Conservation (phyloP, 2,113 vertebrate species). For the Corythornis cristatus region DNA sequence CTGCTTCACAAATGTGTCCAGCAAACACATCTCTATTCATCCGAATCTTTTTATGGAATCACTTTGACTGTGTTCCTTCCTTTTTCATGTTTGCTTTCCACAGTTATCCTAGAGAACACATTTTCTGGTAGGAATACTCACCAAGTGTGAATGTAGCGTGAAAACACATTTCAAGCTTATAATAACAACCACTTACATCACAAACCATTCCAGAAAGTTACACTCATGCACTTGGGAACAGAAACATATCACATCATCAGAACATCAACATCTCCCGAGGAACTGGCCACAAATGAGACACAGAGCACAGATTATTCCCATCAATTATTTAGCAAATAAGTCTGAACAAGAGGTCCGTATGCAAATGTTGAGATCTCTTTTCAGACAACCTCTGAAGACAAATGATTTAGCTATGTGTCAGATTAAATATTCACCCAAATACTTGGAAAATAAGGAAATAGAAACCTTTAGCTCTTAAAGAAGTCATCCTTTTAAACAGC, state of each 20-base stretch:
- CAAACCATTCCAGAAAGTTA: conserved; percentile 51
- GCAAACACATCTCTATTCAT: conserved; percentile 20
- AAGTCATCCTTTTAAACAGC: conserved; percentile 1
- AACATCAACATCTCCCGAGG: conserved; percentile 20
- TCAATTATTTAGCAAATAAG: conserved; percentile 34
- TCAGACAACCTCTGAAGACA: not conserved
- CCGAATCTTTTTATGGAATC: conserved; percentile 30
- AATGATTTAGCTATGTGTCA: conserved; percentile 31
- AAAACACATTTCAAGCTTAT: conserved; percentile 61
- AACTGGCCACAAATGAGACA: conserved; percentile 28
- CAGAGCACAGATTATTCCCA: conserved; percentile 21
- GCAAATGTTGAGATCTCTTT: conserved; percentile 44
- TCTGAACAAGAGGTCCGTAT: conserved; percentile 19
- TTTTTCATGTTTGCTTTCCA: conserved; percentile 51
- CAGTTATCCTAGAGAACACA: conserved; percentile 48
- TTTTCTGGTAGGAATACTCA: conserved; percentile 53
- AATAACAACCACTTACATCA: conserved; percentile 47
- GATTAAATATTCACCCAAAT: conserved; percentile 36
- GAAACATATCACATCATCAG: conserved; percentile 45
- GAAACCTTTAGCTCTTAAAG: conserved; percentile 11
- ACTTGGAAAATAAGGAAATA: conserved; percentile 21
- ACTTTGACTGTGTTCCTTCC: conserved; percentile 35
- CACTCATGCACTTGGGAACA: conserved; percentile 37
- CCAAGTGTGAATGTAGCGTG: conserved; percentile 50
- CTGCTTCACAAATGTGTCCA: conserved; percentile 9